Conservation (phyloP, 2,888 invertebrate genomes). For the Oegoconia quadripuncta region DNA sequence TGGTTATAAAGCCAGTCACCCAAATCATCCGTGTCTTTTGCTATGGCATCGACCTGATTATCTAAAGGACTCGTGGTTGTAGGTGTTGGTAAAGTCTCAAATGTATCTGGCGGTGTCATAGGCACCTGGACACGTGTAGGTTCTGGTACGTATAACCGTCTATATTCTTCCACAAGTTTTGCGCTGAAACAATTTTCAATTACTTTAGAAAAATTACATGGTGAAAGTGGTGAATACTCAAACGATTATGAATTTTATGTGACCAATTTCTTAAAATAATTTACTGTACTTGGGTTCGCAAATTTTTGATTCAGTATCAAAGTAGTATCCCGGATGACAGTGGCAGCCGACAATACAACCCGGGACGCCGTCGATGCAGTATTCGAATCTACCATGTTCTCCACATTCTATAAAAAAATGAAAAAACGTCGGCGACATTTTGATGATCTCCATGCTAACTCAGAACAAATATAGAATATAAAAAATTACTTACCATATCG, state of each 20-base stretch:
- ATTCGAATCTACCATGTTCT: constrained; percentile 62
- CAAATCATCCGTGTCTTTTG: constrained; percentile 56
- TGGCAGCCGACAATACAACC: constrained; percentile 71
- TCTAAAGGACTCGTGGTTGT: constrained; percentile 31
- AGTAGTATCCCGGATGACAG: constrained; percentile 68
- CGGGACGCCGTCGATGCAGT: constrained; percentile 60
- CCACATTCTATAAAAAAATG: constrained; percentile 56
- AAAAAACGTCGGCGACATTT: neutral
- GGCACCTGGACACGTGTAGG: constrained; percentile 31
- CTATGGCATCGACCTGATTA: constrained; percentile 41
- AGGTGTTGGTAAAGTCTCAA: constrained; percentile 22
- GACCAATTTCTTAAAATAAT: neutral
- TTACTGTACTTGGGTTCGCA: constrained; percentile 60
- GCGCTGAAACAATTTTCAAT: constrained; percentile 39
- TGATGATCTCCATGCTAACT: neutral
- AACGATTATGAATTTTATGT: neutral
- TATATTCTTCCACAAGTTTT: constrained; percentile 45
- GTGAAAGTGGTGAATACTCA: neutral
- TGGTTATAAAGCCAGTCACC: constrained; percentile 71
- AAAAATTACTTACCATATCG: constrained; percentile 11
- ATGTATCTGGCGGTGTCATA: constrained; percentile 14
- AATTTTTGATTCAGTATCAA: constrained; percentile 66
- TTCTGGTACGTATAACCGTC: constrained; percentile 34
- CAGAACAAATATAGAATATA: neutral
- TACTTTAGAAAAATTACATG: neutral